Conservation (phyloP, 2,113 vertebrate species). For the Actenoides lindsayi region DNA sequence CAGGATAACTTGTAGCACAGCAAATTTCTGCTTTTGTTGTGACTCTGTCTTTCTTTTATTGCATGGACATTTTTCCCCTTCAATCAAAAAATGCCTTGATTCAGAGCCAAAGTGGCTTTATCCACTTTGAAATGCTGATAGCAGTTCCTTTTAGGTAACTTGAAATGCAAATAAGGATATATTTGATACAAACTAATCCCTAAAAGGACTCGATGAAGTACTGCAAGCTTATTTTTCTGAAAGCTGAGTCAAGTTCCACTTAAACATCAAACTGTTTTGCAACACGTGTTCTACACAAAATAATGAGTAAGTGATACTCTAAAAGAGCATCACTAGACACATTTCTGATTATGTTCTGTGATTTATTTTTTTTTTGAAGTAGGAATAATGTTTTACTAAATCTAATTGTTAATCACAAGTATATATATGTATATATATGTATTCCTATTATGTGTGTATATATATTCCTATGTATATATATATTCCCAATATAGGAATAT, state of each 20-base stretch:
- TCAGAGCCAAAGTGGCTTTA: slow-evolving; percentile 40
- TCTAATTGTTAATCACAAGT: neutral
- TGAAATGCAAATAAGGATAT: slow-evolving; percentile 62
- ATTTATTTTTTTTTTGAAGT: neutral
- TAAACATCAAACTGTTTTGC: slow-evolving; percentile 53
- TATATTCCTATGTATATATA: neutral
- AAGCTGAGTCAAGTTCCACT: slow-evolving; percentile 58
- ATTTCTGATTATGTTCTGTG: slow-evolving; percentile 10
- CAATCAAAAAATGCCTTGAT: slow-evolving; percentile 7
- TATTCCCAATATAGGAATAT: neutral
- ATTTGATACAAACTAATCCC: slow-evolving; percentile 61
- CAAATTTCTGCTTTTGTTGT: slow-evolving; percentile 1
- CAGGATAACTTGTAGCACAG: neutral
- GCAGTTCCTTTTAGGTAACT: slow-evolving; percentile 54
- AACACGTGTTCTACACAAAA: neutral
- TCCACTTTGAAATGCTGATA: slow-evolving; percentile 22
- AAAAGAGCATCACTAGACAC: neutral
- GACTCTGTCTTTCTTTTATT: neutral
- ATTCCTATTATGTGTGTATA: neutral
- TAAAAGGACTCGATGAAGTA: slow-evolving; percentile 57
- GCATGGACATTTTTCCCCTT: neutral
- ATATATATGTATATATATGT: neutral
- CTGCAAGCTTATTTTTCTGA: slow-evolving; percentile 57
- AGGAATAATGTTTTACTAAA: neutral
- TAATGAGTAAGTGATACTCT: slow-evolving; percentile 39